Evolutionary conservation across 2,888 invertebrate genomes (phyloP).

Genomic region (Andrena praecox): DNA sequence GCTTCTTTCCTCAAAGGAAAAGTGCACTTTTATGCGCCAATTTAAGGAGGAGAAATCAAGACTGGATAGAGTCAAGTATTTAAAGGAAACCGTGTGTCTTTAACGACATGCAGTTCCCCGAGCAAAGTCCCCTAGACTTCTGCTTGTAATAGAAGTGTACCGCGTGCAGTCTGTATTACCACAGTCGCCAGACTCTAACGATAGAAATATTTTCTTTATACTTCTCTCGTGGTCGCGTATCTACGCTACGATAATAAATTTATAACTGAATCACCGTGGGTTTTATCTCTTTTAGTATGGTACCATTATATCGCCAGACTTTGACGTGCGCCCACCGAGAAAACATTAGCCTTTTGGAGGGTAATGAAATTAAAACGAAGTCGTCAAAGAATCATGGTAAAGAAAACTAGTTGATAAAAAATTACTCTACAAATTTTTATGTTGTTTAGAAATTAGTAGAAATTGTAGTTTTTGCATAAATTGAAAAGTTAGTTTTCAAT

Average conservation of each 20-base stretch:
- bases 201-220: conserved; percentile 49
- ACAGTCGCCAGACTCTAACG: conserved; percentile 45
- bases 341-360: not conserved
- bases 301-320: not conserved
- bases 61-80: conserved; percentile 56
- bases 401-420: too few species aligned
- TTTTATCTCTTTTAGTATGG: conserved; percentile 1
- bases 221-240: conserved; percentile 16
- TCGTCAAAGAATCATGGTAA: too few species aligned
- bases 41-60: conserved; percentile 58
- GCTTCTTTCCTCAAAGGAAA: conserved; percentile 10
- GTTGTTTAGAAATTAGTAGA: not conserved
- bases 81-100: conserved; percentile 67
- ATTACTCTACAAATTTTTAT: not conserved
- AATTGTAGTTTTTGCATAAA: not conserved
- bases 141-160: conserved; percentile 54
- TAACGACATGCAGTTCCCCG: conserved; percentile 62
- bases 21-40: conserved; percentile 30
- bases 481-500: too few species aligned
- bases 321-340: not conserved
- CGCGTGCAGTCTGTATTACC: conserved; percentile 49
- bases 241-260: conserved; percentile 30
- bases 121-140: conserved; percentile 51
- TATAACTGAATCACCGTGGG: not conserved
- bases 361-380: not conserved